Conservation (phyloP, 2,113 vertebrate genomes). For the Miniopterus natalensis region DNA sequence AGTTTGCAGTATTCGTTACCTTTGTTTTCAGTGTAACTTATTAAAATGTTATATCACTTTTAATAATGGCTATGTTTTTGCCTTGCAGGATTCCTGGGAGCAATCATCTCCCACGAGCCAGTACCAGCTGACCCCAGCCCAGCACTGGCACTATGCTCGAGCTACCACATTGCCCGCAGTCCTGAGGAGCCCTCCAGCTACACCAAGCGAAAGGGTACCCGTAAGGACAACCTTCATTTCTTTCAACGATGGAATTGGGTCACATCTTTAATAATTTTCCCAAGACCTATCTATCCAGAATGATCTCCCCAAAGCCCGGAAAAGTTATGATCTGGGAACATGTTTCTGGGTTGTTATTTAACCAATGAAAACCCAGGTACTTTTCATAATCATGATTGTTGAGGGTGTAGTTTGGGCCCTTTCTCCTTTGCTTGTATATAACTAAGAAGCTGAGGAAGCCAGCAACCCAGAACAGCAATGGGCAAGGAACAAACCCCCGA, state of each 20-base stretch:
- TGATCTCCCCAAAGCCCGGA: not conserved
- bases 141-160: too few species aligned
- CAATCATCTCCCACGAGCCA: not conserved
- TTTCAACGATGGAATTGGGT: not conserved
- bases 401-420: not conserved
- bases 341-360: not conserved
- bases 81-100: constrained; percentile 36
- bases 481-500: not conserved
- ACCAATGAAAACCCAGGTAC: not conserved
- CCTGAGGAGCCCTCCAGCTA: not conserved
- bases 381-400: not conserved
- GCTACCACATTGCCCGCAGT: not conserved
- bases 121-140: not conserved
- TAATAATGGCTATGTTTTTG: constrained; percentile 43
- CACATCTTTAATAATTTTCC: constrained; percentile 22
- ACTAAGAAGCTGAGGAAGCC: not conserved
- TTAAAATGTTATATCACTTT: constrained; percentile 35
- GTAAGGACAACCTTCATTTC: not conserved
- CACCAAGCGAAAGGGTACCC: not conserved
- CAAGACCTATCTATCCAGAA: not conserved
- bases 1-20: not conserved
- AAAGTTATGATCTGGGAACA: not conserved
- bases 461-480: not conserved
- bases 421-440: not conserved
- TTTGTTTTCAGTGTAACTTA: constrained; percentile 3